Base-by-base conservation (phyloP, 2,888 invertebrate genomes). In the Oligia strigilis region DNA sequence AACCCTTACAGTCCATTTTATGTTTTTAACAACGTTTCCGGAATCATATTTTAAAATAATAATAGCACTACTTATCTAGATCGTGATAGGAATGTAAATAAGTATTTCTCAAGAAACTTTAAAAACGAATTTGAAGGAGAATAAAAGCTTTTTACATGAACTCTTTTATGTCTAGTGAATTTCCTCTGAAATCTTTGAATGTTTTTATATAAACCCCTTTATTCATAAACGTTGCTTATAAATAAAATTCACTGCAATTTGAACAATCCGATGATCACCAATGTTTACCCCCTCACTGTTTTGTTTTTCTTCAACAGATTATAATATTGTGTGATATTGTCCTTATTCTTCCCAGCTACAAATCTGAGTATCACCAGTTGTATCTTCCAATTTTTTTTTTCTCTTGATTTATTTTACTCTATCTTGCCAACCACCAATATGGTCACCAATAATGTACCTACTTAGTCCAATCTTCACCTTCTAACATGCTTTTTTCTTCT, bases 401-500 rank as follows among this genome's bases (percentile, higher is more conserved):
- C 36, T 5, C 0, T 6, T 14, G 14, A 4, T 9, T 19, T 8
- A 19, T 11, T 19, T 19, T 58, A 9, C 17, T 9, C 46, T 17
- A 1, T 46, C 2, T 46, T 46, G 1, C 13, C 4, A 52, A 8
- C 0, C 5, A 9, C 4, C 23, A 43, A 64, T 40, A 14, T 23
- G 71, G 4, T 52, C 8, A 76, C 29, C 17, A 14, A 2, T 11
- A 36, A 3, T n/a, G 1, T 17, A 40, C 40, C 40, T 40, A 40
- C 40, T 40, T 40, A 40, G 17, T 14, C 4, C 1, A 11, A 29
- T 6, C 2, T 52, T n/a, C 29, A 17, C 0, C 1, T 17, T 11
- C 4, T 49, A 29, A 80, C 17, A 1, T 75, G 23, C 17, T 14
- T 2, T 29, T 73, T 65, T 46, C 19, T 84, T 92, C 89, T 89